These are phyloP conservation scores for Tinamus major DNA, from an alignment of 2,797 vertebrate species.

Conservation along the genomic window DNA sequence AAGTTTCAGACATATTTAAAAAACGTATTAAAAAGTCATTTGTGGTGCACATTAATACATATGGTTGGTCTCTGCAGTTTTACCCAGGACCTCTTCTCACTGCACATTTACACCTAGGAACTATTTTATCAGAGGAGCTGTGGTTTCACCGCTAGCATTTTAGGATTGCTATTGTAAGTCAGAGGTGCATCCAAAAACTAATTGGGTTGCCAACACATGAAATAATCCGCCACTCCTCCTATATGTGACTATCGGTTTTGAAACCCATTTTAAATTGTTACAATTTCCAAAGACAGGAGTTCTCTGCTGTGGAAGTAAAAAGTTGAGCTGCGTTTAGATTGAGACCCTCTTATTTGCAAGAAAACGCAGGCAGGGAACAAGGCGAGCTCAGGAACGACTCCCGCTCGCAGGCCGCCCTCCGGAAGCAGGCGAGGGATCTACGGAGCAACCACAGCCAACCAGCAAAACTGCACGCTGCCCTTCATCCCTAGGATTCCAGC, in stretches of 20 bases:
- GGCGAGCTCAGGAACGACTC: background rate
- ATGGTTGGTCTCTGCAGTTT: background rate
- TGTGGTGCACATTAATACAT: background rate
- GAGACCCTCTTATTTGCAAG: conserved; percentile 9
- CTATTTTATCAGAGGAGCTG: background rate
- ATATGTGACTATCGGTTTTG: conserved; percentile 73
- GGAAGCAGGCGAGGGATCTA: background rate
- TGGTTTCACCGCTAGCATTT: background rate
- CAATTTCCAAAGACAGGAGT: conserved; percentile 72
- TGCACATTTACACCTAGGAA: background rate
- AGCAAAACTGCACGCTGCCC: background rate
- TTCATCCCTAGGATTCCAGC: conserved; percentile 30
- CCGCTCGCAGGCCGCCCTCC: background rate
- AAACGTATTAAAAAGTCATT: background rate
- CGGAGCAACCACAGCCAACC: background rate
- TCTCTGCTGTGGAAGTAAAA: conserved; percentile 71
- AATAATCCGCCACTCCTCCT: conserved; percentile 77
- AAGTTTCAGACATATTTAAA: background rate
- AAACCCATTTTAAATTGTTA: conserved; percentile 76
- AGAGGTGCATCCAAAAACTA: conserved; percentile 72
- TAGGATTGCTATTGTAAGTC: conserved; percentile 71
- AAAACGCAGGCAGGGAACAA: background rate
- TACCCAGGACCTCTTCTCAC: accelerated
- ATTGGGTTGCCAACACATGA: conserved; percentile 75
- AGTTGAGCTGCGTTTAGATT: conserved; percentile 15